Conservation (phyloP, 2,888 invertebrate genomes). For the Melanostoma mellinum region DNA sequence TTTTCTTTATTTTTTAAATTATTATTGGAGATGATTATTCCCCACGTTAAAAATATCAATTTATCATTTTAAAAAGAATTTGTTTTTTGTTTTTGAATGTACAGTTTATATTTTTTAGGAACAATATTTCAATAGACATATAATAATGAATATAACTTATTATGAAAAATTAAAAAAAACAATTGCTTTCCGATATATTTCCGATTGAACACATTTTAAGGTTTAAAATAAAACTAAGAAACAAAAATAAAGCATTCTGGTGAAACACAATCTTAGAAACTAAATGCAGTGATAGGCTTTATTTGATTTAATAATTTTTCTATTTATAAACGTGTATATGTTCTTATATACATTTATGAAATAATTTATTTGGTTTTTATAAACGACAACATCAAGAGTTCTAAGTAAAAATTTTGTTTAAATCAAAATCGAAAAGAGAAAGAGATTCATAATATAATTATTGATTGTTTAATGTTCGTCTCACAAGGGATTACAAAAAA, state of each 20-base stretch:
- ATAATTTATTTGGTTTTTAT: constrained; percentile 8
- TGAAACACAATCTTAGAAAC: constrained; percentile 5
- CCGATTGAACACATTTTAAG: constrained; percentile 4
- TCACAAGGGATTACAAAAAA: too few relatives aligned
- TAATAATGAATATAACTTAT: constrained; percentile 13
- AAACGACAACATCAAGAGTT: constrained; percentile 31
- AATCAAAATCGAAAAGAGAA: too few relatives aligned
- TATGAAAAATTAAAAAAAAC: constrained; percentile 10
- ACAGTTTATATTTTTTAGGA: constrained; percentile 49
- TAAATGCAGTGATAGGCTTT: constrained; percentile 50
- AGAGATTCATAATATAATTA: too few relatives aligned
- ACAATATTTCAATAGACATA: constrained; percentile 49
- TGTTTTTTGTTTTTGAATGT: constrained; percentile 25
- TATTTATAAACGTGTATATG: constrained; percentile 7
- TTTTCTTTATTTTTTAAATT: constrained; percentile 10
- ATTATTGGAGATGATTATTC: constrained; percentile 40
- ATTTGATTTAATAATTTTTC: neutral
- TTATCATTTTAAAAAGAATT: constrained; percentile 3
- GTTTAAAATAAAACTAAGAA: constrained; percentile 17
- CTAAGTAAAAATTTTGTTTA: neutral
- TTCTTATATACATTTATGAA: constrained; percentile 3
- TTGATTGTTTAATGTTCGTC: too few relatives aligned
- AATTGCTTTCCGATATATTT: neutral
- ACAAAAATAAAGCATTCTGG: neutral
- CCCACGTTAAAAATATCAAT: constrained; percentile 35